These are phyloP conservation scores for Mythimna loreyi DNA, from an alignment of 2,888 invertebrate species.

Conservation along the genomic window DNA sequence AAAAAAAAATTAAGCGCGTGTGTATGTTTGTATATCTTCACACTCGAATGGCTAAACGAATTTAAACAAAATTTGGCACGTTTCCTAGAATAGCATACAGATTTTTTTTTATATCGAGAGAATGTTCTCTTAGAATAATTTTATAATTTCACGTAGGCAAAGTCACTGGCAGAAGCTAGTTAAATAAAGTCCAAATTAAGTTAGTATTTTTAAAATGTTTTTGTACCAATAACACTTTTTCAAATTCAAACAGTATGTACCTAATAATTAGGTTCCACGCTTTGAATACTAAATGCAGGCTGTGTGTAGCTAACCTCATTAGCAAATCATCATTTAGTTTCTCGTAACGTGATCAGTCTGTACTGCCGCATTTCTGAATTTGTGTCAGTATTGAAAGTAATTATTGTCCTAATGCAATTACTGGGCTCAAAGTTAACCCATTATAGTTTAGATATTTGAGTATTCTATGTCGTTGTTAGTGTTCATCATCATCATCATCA, in stretches of 20 bases:
- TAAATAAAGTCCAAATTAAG: neutral
- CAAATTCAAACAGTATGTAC: neutral
- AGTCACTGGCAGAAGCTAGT: no score
- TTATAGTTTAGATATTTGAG: neutral
- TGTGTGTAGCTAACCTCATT: neutral
- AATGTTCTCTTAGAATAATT: no score
- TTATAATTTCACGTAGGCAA: no score
- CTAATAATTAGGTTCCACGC: no score
- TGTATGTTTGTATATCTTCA: no score
- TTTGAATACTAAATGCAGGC: conserved; percentile 4
- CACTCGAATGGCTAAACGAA: no score
- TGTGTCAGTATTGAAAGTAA: neutral
- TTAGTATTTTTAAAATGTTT: neutral
- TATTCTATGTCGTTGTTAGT: no score
- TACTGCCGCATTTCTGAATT: neutral
- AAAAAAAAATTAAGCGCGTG: no score
- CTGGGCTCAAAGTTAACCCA: neutral
- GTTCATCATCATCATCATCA: no score
- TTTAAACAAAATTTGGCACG: no score
- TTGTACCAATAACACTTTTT: neutral
- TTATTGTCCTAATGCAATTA: neutral
- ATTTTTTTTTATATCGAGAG: no score
- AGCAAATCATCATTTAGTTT: conserved; percentile 1
- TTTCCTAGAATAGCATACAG: no score
- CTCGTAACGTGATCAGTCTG: neutral